These are phyloP conservation scores for Coendou prehensilis DNA, from an alignment of 2,797 vertebrate species.

Conservation along the genomic window DNA sequence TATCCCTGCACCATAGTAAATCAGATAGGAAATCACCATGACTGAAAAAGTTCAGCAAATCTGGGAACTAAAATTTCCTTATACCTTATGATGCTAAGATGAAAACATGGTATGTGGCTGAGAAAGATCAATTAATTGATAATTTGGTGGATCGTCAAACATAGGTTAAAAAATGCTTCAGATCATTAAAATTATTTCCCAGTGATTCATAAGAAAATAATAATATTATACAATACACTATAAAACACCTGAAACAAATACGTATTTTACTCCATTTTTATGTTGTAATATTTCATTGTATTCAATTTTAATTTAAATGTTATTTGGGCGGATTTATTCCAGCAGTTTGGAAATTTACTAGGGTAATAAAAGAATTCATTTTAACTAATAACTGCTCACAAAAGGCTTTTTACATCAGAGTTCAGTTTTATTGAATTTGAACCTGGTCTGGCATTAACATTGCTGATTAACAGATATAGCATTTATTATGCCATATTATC, in stretches of 20 bases:
- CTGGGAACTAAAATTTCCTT: neutral
- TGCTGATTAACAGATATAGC: neutral
- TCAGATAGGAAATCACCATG: neutral
- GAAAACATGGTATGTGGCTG: neutral
- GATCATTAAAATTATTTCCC: neutral
- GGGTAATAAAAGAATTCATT: conserved; percentile 81
- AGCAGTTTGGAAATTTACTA: conserved; percentile 76
- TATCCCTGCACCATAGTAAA: neutral
- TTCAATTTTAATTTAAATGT: conserved; percentile 76
- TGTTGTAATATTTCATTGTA: neutral
- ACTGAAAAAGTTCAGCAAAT: neutral
- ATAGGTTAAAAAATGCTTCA: neutral
- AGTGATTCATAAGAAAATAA: neutral
- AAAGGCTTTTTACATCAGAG: conserved; percentile 73
- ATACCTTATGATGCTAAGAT: neutral
- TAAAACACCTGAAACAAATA: conserved; percentile 7
- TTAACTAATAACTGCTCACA: conserved; percentile 81
- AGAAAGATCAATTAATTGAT: conserved; percentile 10
- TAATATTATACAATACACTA: conserved; percentile 38
- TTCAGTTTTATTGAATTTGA: conserved; percentile 76
- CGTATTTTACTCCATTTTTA: conserved; percentile 46
- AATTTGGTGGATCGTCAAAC: neutral
- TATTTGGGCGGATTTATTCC: conserved; percentile 78
- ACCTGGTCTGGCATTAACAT: conserved; percentile 56
- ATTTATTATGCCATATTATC: conserved; percentile 54